Evolutionary conservation across 2,113 vertebrate genomes (phyloP), one percentile per base, ranked within the genome.

Genomic region (Antennarius striatus): DNA sequence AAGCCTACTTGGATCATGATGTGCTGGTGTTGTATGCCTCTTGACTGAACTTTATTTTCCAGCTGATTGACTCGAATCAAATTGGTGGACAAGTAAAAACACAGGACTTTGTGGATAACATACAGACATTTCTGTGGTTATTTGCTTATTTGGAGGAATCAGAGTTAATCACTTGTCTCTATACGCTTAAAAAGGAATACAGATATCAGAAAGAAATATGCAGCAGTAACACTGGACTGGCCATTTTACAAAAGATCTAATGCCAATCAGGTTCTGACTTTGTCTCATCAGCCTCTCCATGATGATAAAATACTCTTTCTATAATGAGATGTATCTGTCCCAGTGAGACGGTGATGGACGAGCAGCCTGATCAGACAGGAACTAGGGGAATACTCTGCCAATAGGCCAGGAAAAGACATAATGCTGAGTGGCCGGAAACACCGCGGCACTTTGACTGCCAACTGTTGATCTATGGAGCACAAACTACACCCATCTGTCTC

Each of bases 401-500:
- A 74, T 65, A 63, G 46, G 36, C 0, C 36, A 56, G 43, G 63
- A 45, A 52, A 61, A 40, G 30, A 75, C 32, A 36, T 29, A 16
- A 65, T 75, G 77, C 71, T 78, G 83, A 82, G 66, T 56, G 66
- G 57, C n/a, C 13, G 12, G 52, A 78, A 50, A 36, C 58, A 13
- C 62, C 15, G 73, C 73, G 16, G 48, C 56, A 3, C 43, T 55
- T 40, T 6, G 3, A 53, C 15, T 17, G 59, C 42, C 80, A 65
- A 46, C 56, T 36, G 81, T 56, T 77, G 76, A 84, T 79, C 69
- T 68, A 75, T 74, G 69, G 47, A 68, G 56, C 54, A 8, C 63
- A 50, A 56, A 3, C 40, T 2, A 11, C 47, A 16, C 40, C 48
- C 60, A 58, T 81, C 53, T 4, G 57, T 76, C 77, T 66, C 15